Base-by-base conservation (phyloP, 2,888 invertebrate species). In the Xanthia togata region DNA sequence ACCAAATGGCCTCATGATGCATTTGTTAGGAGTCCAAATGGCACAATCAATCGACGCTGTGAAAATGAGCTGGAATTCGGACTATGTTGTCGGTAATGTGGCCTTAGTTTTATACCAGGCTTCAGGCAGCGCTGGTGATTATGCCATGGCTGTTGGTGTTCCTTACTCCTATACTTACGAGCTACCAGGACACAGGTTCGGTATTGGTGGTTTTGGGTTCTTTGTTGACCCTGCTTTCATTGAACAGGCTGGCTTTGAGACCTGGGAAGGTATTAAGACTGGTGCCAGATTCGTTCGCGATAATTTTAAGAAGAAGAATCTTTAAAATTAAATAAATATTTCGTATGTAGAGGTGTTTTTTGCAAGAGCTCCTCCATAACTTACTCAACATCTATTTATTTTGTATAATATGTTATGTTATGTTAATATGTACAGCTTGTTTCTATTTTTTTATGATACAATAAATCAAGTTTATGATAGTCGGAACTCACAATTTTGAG, bases 71-170 rank as follows among this genome's bases (percentile, higher is more conserved):
- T 89, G 83, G 79, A 93, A 94, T n/a, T 88, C 91, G 0, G 79
- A 92, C 47, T 97, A 97, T 81, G 91, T 94, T 9, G 95, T 97
- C 50, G 97, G 97, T 2, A 97, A 94, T 73, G 87, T 94, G 44
- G 96, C 97, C 14, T 87, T 93, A 31, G 92, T 97, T 2, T 91
- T 97, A 6, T 97, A 97, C 85, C 91, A 96, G 12, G 97, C 97
- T 5, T 95, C 97, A n/a, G 98, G 98, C 17, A 97, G 97, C 63
- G 97, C 97, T 89, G 97, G 97, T 80, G 98, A 98, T 87, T 98
- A 97, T 92, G 97, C 97, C 0, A 95, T 95, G 86, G 96, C 89
- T 6, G 92, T 92, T 41, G 96, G 96, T 0, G 94, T 97, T 60
- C 96, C 97, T 0, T 93, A 97, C 53, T 93, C 97, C 0, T 97